phyloP scores from a whole-genome alignment of 92 coral and sea anemone species.

The Anthopleura xanthogrammica region DNA sequence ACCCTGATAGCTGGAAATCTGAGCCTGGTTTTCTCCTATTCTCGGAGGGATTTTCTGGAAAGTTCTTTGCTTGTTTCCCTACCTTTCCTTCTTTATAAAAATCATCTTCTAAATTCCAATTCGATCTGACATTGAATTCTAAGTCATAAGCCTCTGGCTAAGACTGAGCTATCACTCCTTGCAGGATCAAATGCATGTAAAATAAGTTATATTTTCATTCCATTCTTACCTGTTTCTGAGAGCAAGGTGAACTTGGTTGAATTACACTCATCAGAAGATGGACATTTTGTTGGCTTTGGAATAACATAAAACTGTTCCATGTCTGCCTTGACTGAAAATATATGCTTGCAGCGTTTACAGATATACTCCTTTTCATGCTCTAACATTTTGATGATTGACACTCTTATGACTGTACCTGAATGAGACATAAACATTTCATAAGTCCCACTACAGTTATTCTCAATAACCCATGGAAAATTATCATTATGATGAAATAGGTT shows the following conservation, averaged over 20 bases:
- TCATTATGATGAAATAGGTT: too few species aligned
- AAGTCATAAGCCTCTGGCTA: too few species aligned
- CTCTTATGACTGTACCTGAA: conserved; percentile 89
- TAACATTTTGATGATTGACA: conserved; percentile 77
- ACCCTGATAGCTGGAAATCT: too few species aligned
- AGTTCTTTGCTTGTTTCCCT: too few species aligned
- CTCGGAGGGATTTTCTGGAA: too few species aligned
- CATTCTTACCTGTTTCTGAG: conserved; percentile 74
- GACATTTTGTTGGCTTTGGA: conserved; percentile 88
- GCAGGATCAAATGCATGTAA: too few species aligned
- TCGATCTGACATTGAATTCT: too few species aligned
- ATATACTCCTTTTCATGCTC: conserved; percentile 88
- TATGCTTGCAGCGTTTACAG: conserved; percentile 82
- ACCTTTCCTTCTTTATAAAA: too few species aligned
- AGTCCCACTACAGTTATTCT: background rate
- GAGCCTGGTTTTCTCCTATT: too few species aligned
- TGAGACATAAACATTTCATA: background rate
- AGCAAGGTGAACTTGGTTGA: conserved; percentile 78
- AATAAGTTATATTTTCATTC: background rate
- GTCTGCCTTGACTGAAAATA: conserved; percentile 83
- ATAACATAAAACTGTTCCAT: conserved; percentile 88
- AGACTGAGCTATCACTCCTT: too few species aligned
- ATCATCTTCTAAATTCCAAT: too few species aligned
- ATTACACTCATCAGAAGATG: conserved; percentile 72
- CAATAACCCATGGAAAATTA: too few species aligned